Percentiles rank a stretch among this genome's conserved stretches.
phyloP scores from a whole-genome alignment of 1,140 invertebrate genomes.

The Leptopilina clavipes region DNA sequence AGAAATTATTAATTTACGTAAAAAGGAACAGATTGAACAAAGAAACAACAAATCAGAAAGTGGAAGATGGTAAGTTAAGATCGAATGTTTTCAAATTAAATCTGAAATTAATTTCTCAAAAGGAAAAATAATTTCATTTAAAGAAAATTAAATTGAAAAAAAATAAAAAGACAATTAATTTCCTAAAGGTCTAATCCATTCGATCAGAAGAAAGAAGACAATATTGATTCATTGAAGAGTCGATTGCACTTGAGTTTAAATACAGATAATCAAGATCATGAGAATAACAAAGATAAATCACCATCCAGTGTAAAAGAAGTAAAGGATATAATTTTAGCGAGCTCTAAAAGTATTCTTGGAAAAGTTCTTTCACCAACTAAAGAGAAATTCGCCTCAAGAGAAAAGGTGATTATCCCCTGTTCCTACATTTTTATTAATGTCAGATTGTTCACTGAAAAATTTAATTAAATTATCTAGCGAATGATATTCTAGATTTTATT shows the following conservation, averaged over 20 bases:
- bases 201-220: conserved; percentile 71
- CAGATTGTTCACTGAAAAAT: neutral
- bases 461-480: neutral
- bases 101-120: neutral
- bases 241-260: conserved; percentile 70
- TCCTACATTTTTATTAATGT: conserved; percentile 31
- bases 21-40: conserved; percentile 72
- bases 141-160: conserved; percentile 27
- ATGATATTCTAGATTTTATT: conserved; percentile 25
- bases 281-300: conserved; percentile 72
- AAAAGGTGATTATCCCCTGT: conserved; percentile 65
- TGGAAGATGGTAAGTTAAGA: conserved; percentile 67
- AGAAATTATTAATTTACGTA: conserved; percentile 80
- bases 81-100: neutral
- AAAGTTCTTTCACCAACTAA: conserved; percentile 87
- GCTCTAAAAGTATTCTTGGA: conserved; percentile 85
- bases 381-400: conserved; percentile 77
- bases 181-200: conserved; percentile 70
- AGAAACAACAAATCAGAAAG: conserved; percentile 70
- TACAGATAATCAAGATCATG: conserved; percentile 68
- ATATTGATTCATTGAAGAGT: conserved; percentile 69
- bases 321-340: conserved; percentile 83
- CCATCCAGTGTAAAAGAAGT: conserved; percentile 80
- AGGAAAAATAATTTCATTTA: neutral
- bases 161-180: neutral